Base-by-base conservation (phyloP, 2,113 vertebrate genomes). In the Rhinoptilus africanus region DNA sequence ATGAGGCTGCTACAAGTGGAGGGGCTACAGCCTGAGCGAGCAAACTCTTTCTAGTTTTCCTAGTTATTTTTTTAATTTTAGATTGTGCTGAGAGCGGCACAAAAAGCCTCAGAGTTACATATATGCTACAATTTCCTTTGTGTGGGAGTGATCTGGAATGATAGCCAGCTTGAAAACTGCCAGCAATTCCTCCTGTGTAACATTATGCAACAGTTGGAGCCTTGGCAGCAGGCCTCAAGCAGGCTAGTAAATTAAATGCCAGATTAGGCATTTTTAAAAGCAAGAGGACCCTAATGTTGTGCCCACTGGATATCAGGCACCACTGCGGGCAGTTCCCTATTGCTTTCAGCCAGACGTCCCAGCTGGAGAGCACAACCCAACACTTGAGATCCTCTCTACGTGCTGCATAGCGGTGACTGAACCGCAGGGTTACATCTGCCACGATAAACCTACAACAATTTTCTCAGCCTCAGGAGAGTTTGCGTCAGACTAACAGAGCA, bases 111-210 rank as follows among this genome's bases (percentile, higher is more conserved):
- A 78, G 48, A 91, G 69, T 90, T 94, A 73, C 84, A 69, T 92
- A 57, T 53, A 90, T 28, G 15, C 62, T 96, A 97, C 91, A 79
- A 80, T 93, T 97, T 93, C 92, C 93, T 96, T 93, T 97, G 96
- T 90, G 94, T 93, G 91, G 96, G 93, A 94, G 96, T 85, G 93
- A 94, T 96, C 75, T 82, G 92, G 93, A 97, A 96, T 26, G 75
- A 95, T 89, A 85, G 93, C 95, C 96, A 96, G 85, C 91, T 85
- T 93, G 89, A 94, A 93, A 92, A 88, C 78, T 93, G 95, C 88
- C 94, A 97, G 88, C 13, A 4, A 93, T 93, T 93, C 90, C 94
- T 92, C 92, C 91, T 85, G 91, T 74, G 95, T 94, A 96, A 84
- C 43, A 90, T 97, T 96, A 95, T 76, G 88, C 95, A 96, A 95